Evolutionary conservation across 2,797 vertebrate genomes (phyloP).

Genomic region (Enteromius argenteus): DNA sequence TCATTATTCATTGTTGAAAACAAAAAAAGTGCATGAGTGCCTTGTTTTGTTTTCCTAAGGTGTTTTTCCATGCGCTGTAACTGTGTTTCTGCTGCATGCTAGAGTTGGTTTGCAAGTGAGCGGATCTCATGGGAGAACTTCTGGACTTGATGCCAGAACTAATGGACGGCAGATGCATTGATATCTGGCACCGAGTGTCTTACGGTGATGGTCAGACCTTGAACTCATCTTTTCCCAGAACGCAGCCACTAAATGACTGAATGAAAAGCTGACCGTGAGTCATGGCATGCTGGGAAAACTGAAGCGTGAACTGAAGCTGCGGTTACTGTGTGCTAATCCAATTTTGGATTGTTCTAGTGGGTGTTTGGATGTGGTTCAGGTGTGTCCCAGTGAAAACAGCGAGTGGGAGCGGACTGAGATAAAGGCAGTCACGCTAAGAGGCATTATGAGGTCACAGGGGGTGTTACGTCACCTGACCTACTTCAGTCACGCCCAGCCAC

Average conservation of each 20-base stretch:
- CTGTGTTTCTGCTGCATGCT: not conserved
- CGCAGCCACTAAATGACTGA: not conserved
- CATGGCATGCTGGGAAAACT: not conserved
- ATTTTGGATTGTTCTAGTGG: not conserved
- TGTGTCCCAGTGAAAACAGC: conserved; percentile 25
- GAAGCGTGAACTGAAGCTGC: not conserved
- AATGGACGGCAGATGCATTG: not conserved
- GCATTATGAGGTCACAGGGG: not conserved
- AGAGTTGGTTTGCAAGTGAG: not conserved
- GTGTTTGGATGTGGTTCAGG: conserved; percentile 29
- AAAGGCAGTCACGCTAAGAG: not conserved
- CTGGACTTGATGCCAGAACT: not conserved
- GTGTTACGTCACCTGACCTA: conserved; percentile 10
- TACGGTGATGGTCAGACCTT: not conserved
- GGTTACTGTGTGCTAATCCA: conserved; percentile 3
- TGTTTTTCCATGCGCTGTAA: not conserved
- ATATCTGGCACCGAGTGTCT: not conserved
- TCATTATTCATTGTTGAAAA: conserved; percentile 23
- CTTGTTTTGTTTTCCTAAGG: no score
- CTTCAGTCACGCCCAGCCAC: not conserved
- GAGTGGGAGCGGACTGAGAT: conserved; percentile 20
- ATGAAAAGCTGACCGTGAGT: conserved; percentile 4
- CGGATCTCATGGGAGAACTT: not conserved
- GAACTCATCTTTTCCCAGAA: not conserved
- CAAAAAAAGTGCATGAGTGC: not conserved